Evolutionary conservation across 2,888 invertebrate species (phyloP).

Genomic region (Bruchidius siliquastri): DNA sequence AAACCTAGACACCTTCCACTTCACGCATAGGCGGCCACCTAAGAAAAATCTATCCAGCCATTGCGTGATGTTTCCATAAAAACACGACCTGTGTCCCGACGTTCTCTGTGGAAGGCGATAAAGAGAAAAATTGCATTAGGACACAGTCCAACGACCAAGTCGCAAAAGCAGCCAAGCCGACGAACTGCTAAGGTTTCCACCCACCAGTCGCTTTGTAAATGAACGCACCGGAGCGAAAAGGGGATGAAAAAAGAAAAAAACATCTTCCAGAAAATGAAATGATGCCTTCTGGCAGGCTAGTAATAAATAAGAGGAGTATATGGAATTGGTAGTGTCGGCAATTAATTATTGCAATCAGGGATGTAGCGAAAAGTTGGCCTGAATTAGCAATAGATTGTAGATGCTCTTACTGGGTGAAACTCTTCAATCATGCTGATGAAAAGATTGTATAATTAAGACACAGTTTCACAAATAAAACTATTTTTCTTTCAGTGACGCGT

Average conservation of each 20-base stretch:
- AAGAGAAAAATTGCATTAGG: background rate
- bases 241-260: background rate
- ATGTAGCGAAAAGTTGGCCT: too few species aligned
- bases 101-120: background rate
- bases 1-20: too few species aligned
- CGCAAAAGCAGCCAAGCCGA: background rate
- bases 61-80: background rate
- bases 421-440: too few species aligned
- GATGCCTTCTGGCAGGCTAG: background rate
- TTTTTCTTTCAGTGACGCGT: too few species aligned
- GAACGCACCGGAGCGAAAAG: background rate
- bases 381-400: too few species aligned
- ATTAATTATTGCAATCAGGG: too few species aligned
- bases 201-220: background rate
- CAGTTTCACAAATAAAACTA: too few species aligned
- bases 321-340: too few species aligned
- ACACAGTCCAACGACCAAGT: background rate
- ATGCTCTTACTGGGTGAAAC: too few species aligned
- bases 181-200: background rate
- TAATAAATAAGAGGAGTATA: too few species aligned
- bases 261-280: background rate
- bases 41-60: background rate
- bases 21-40: background rate
- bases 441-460: too few species aligned
- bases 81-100: background rate